Evolutionary conservation across 2,113 vertebrate genomes (phyloP).

Genomic region (Tetraodon nigroviridis): DNA sequence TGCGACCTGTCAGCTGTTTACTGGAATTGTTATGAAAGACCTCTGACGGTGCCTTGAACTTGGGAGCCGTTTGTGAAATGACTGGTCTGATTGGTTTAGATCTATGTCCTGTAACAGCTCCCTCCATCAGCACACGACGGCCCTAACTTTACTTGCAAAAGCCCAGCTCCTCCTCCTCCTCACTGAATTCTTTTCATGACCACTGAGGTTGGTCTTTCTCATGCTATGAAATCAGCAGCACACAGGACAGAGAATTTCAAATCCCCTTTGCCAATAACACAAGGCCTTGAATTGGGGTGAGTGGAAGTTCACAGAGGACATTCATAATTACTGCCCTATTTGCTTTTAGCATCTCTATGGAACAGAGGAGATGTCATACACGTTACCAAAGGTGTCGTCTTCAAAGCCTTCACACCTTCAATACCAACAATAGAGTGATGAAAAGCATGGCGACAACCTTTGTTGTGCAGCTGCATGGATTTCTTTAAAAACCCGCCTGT

Average conservation of each 20-base stretch:
- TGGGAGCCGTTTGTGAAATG: conserved; percentile 23
- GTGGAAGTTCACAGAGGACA: conserved; percentile 45
- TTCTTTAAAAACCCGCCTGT: conserved; percentile 55
- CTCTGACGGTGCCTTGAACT: conserved; percentile 23
- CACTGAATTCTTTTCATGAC: conserved; percentile 33
- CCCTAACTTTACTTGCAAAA: conserved; percentile 19
- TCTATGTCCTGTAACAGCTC: conserved; percentile 24
- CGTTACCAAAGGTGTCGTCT: conserved; percentile 74
- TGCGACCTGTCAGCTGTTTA: conserved; percentile 15
- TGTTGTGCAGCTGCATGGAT: conserved; percentile 70
- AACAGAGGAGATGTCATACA: conserved; percentile 61
- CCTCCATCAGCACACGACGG: conserved; percentile 16
- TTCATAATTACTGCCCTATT: conserved; percentile 62
- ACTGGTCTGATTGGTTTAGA: conserved; percentile 36
- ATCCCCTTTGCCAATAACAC: conserved; percentile 50
- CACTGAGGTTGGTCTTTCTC: conserved; percentile 30
- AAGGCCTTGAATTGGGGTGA: conserved; percentile 52
- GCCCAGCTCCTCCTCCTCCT: conserved; percentile 21
- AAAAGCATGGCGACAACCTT: conserved; percentile 68
- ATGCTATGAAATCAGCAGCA: conserved; percentile 42
- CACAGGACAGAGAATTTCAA: conserved; percentile 22
- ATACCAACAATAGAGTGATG: conserved; percentile 67
- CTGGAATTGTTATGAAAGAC: conserved; percentile 5
- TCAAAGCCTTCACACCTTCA: conserved; percentile 77
- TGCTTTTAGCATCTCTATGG: conserved; percentile 66